A percentile compares a stretch with the other conserved stretches of the same genome.
Evolutionary conservation across 1,140 invertebrate species (phyloP).

Genomic region (Eumeta japonica): DNA sequence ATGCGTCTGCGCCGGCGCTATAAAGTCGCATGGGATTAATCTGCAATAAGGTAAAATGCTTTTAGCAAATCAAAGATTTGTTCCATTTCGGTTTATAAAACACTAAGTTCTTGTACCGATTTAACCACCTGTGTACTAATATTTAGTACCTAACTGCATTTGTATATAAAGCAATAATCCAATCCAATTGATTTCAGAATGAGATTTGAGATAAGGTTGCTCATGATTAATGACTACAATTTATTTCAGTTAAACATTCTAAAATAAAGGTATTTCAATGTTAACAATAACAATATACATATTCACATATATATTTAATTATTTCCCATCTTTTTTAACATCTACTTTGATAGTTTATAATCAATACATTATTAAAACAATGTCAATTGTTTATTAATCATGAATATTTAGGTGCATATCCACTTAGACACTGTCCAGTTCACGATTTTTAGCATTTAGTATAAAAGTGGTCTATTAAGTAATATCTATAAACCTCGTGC

Average conservation of each 20-base stretch:
- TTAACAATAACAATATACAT: too few relatives aligned
- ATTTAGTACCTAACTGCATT: too few relatives aligned
- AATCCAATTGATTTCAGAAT: too few relatives aligned
- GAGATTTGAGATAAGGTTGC: neutral
- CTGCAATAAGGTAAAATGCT: constrained; percentile 38
- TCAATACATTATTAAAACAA: too few relatives aligned
- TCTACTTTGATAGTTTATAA: too few relatives aligned
- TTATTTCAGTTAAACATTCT: too few relatives aligned
- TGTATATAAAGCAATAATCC: too few relatives aligned
- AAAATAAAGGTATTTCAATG: too few relatives aligned
- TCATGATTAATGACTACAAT: neutral
- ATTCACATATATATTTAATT: too few relatives aligned
- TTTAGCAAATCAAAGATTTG: neutral
- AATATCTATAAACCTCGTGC: constrained; percentile 33
- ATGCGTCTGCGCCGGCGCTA: constrained; percentile 89
- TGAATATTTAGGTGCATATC: neutral
- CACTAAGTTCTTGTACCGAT: neutral
- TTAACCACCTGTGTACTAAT: neutral
- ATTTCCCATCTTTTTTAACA: too few relatives aligned
- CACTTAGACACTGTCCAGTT: neutral
- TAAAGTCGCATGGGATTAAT: constrained; percentile 95
- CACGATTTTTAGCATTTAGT: neutral
- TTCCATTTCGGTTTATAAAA: neutral
- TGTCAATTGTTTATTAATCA: neutral
- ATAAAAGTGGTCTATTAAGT: neutral